Percentiles rank a stretch among this genome's conserved stretches.
Conservation (phyloP, 2,113 vertebrate species). For the Hystrix cristata region DNA sequence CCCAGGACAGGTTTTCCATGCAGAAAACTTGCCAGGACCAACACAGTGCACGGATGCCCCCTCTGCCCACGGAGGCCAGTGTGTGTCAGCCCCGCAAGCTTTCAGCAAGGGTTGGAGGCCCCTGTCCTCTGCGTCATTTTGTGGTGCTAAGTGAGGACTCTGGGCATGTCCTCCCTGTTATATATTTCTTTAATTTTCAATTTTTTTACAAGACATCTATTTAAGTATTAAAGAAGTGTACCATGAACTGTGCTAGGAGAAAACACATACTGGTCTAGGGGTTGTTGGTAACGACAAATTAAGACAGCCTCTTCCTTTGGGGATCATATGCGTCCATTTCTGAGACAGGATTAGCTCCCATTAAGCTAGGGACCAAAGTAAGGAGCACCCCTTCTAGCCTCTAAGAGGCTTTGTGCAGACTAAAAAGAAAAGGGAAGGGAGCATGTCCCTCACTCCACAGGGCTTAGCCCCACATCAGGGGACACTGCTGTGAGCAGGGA, state of each 20-base stretch:
- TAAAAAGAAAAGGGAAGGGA: background rate
- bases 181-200: background rate
- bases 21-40: background rate
- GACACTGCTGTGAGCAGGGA: background rate
- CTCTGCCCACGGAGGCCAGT: no score
- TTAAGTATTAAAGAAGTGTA: background rate
- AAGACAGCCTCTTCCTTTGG: background rate
- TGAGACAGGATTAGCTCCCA: background rate
- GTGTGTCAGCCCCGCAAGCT: background rate
- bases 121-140: background rate
- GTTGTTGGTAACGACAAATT: background rate
- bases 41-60: background rate
- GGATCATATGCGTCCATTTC: background rate
- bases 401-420: background rate
- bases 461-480: background rate
- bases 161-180: fast-evolving
- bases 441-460: fast-evolving
- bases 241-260: background rate
- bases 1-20: background rate
- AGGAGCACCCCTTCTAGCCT: background rate
- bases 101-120: fast-evolving
- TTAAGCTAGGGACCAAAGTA: background rate
- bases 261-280: background rate
- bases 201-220: background rate
- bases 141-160: background rate